Conservation (phyloP, 2,797 vertebrate species). For the Sebastes minor region DNA sequence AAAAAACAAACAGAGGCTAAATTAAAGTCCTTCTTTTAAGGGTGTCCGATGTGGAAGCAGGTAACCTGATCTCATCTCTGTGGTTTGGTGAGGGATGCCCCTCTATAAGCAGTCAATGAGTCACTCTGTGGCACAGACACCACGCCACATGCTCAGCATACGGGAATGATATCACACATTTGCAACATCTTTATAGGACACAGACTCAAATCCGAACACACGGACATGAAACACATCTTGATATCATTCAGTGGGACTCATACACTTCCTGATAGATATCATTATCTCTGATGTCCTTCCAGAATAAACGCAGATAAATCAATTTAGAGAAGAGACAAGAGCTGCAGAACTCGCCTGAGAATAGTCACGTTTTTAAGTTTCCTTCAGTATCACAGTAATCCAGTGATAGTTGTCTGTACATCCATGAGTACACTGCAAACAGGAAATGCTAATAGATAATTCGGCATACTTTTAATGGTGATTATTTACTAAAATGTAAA, state of each 20-base stretch:
- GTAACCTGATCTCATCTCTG: slow-evolving; percentile 39
- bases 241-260: background rate
- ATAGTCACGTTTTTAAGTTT: background rate
- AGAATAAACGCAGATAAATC: background rate
- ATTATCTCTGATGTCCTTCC: background rate
- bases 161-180: slow-evolving; percentile 7
- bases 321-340: background rate
- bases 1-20: background rate
- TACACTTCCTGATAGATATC: background rate
- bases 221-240: background rate
- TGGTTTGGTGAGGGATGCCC: slow-evolving; percentile 38
- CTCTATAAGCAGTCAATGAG: slow-evolving; percentile 44
- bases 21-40: background rate
- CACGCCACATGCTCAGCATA: slow-evolving; percentile 40
- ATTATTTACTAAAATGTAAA: background rate
- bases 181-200: background rate
- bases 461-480: no score
- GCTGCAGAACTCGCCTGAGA: background rate
- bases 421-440: background rate
- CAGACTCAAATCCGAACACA: background rate
- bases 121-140: slow-evolving; percentile 34
- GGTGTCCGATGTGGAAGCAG: background rate
- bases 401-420: background rate
- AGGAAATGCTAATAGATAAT: background rate
- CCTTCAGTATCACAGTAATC: background rate